These are phyloP conservation scores for Andrena bicolor DNA, from an alignment of 2,888 invertebrate genomes.

Conservation along the genomic window DNA sequence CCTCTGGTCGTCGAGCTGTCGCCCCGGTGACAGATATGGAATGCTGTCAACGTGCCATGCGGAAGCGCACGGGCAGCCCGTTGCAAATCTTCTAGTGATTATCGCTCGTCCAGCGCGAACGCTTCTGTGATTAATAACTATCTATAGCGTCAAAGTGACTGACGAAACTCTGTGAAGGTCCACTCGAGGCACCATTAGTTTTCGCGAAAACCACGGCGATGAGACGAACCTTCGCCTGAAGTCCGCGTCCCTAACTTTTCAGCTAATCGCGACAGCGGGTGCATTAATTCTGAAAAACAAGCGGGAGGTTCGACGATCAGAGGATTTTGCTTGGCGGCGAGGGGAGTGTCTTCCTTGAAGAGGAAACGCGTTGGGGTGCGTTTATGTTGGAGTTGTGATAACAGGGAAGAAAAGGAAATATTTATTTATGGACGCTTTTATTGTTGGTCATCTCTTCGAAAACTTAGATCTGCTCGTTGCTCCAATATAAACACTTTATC, in stretches of 20 bases:
- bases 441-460: too few species aligned
- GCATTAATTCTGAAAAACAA: background rate
- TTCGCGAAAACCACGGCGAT: background rate
- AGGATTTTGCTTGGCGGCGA: background rate
- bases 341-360: background rate
- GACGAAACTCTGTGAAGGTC: background rate
- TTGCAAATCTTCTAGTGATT: slow-evolving; percentile 49
- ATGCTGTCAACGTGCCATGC: slow-evolving; percentile 61
- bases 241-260: too few species aligned
- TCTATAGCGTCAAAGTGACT: background rate
- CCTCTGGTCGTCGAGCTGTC: slow-evolving; percentile 22
- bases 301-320: background rate
- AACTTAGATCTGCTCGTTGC: too few species aligned
- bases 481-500: too few species aligned
- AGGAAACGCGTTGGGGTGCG: background rate
- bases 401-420: too few species aligned
- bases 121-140: slow-evolving; percentile 25
- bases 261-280: background rate
- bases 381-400: too few species aligned
- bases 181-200: background rate
- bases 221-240: background rate
- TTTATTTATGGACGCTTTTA: too few species aligned
- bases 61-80: slow-evolving; percentile 29
- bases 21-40: slow-evolving; percentile 59
- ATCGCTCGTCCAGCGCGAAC: slow-evolving; percentile 1